Evolutionary conservation across 2,797 vertebrate genomes (phyloP), one percentile per base, ranked within the genome.

Genomic region (Enteromius viviparus): DNA sequence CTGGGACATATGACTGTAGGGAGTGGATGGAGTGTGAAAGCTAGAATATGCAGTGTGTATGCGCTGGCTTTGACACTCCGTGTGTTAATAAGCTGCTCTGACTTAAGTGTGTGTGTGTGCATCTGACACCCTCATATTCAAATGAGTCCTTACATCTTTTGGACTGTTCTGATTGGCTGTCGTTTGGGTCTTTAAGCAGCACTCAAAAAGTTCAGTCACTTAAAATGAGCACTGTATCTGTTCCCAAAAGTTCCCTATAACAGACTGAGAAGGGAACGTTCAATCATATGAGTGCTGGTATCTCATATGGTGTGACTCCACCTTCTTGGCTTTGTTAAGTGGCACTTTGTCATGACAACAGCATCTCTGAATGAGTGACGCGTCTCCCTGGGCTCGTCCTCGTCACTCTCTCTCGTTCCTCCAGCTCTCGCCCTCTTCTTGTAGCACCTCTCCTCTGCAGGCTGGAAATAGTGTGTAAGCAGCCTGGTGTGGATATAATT

Each of bases 401-500:
- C 42, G 12, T 55, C 69, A 37, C 58, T 77, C 40, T 51, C 32
- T 34, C 58, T 74, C 4, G 9, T 23, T 79, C 71, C 65, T 26
- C 29, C 37, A 6, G n/a, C 45, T 71, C 60, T 60, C 55, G 62
- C 32, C 37, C 51, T 42, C 64, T 79, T 69, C 26, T 29, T 84
- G 19, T 58, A 23, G 15, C 58, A 37, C 49, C 70, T 49, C 64
- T 83, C 55, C 71, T 82, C 86, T 69, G 21, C 64, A 32, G 10
- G 62, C 42, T 84, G 42, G 64, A 78, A 82, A 80, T 82, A 76
- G 34, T 23, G 76, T 37, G 77, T 87, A 23, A 55, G 84, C 51
- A 40, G 68, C 71, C 60, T 60, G 4, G 55, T 68, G 77, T 32
- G 65, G 37, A 71, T 45, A 78, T 65, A 77, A 84, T 78, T 69